Evolutionary conservation across 2,888 invertebrate genomes (phyloP).

Genomic region (Dione juno): DNA sequence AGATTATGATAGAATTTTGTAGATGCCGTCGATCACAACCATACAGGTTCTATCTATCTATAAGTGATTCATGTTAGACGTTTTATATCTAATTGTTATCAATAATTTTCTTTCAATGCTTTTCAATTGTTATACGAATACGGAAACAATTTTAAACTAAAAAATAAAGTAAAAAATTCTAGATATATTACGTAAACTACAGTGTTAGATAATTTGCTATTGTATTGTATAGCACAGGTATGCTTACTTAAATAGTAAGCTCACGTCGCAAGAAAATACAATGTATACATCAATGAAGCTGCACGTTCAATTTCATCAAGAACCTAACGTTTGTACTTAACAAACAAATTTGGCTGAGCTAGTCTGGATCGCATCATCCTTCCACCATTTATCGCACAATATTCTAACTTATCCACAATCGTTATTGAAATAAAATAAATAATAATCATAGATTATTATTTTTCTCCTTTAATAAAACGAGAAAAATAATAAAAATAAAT

Average conservation of each 20-base stretch:
- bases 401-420: neutral
- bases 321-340: neutral
- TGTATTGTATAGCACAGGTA: too few species aligned
- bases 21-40: neutral
- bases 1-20: neutral
- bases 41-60: too few species aligned
- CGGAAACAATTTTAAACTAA: too few species aligned
- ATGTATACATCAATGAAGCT: neutral
- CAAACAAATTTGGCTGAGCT: conserved; percentile 8
- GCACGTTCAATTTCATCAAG: conserved; percentile 8
- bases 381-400: neutral
- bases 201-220: too few species aligned
- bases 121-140: too few species aligned
- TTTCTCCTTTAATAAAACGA: too few species aligned
- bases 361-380: neutral
- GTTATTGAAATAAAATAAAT: neutral
- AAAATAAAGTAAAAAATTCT: too few species aligned
- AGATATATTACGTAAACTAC: too few species aligned
- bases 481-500: too few species aligned
- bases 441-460: too few species aligned
- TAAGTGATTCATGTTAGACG: neutral
- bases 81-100: neutral
- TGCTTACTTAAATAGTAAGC: too few species aligned
- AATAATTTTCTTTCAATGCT: neutral
- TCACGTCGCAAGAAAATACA: too few species aligned